Percentiles rank a stretch among this genome's conserved stretches.
These are phyloP conservation scores for Phyllotis vaccarum DNA, from an alignment of 2,797 vertebrate species.

Conservation along the genomic window DNA sequence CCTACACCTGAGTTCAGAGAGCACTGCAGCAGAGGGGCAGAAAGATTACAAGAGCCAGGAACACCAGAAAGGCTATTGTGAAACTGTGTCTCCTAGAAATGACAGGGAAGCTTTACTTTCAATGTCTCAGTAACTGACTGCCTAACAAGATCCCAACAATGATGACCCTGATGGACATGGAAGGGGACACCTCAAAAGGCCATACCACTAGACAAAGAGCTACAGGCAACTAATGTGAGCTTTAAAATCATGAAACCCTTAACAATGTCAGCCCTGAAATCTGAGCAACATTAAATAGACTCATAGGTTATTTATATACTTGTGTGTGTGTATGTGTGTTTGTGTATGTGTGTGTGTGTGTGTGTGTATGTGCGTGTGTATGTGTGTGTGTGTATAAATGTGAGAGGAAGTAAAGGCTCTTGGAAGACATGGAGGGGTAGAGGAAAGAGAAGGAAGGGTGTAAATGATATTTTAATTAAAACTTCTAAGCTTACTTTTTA, in stretches of 20 bases:
- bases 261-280: not conserved
- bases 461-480: not conserved
- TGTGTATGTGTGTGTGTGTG: no score
- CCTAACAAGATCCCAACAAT: not conserved
- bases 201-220: not conserved
- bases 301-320: not conserved
- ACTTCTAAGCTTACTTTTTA: not conserved
- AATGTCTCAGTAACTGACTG: not conserved
- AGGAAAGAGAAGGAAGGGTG: not conserved
- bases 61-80: not conserved
- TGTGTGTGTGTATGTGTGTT: no score
- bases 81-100: not conserved
- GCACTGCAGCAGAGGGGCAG: not conserved
- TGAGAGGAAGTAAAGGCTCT: not conserved
- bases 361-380: no score
- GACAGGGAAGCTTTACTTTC: not conserved
- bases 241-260: not conserved
- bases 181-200: not conserved
- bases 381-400: no score
- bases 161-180: not conserved
- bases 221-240: not conserved
- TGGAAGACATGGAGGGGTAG: not conserved
- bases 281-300: not conserved
- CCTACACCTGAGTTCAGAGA: not conserved
- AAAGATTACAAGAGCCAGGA: not conserved